Base-by-base conservation (phyloP, 2,797 vertebrate genomes). In the Hypotaenidia philippensis region DNA sequence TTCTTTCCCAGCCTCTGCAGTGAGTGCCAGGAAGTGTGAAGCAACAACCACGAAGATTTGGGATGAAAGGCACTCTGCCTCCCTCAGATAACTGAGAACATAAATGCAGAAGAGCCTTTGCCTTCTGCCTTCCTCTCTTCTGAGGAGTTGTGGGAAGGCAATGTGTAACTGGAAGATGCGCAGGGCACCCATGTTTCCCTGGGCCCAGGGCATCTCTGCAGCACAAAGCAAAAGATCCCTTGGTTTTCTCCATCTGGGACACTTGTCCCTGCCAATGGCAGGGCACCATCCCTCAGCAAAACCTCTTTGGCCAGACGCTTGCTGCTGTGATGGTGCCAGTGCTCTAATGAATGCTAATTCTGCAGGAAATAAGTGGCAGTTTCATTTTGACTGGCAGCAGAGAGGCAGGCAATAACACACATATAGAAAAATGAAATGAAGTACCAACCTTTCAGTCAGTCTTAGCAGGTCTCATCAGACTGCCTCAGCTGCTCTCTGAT, bases 381-480 rank as follows among this genome's bases (percentile, higher is more conserved):
- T 78, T 78, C n/a, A 40, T 55, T 69, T 82, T 1, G 5, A 45
- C 69, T 68, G 12, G 44, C 40, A 79, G 40, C 11, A 38, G 23
- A 87, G 41, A 85, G 18, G n/a, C 34, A 89, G 26, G 41, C 22
- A 94, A n/a, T 41, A 89, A 25, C 11, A 49, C 7, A 65, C 34
- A 61, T 64, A 53, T 53, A 84, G 7, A 87, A 80, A 90, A 84
- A 64, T 29, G 8, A 85, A 90, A 87, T 68, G 59, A 89, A 94
- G 40, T 27, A 15, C 31, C 59, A 66, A 13, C 21, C 13, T 84
- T 87, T 79, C 5, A 4, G 22, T 21, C 61, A 31, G 41, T 31
- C 44, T 78, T 55, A 77, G 26, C 25, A 22, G 7, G 11, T 64
- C 31, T 22, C 2, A 3, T 57, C 29, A n/a, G n/a, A 40, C 47